phyloP scores from a whole-genome alignment of 2,113 vertebrate species.

The Athene noctua region DNA sequence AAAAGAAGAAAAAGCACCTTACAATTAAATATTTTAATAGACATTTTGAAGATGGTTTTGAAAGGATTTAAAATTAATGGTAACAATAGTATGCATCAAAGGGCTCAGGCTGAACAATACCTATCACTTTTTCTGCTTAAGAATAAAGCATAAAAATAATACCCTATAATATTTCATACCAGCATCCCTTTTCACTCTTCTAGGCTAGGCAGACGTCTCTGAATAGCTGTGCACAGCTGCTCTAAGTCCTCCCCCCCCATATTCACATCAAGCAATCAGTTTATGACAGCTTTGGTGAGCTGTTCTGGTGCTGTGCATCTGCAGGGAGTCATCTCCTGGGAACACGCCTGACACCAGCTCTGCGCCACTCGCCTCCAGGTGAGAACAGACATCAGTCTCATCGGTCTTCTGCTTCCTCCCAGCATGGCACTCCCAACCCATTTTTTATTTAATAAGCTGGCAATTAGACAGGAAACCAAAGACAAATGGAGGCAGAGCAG shows the following conservation, averaged over 20 bases:
- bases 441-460: not conserved
- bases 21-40: constrained; percentile 59
- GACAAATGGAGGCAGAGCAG: not conserved
- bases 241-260: fast-evolving
- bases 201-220: not conserved
- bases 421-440: not conserved
- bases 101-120: not conserved
- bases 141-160: not conserved
- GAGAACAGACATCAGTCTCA: not conserved
- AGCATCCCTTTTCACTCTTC: not conserved
- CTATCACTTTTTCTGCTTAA: not conserved
- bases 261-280: fast-evolving
- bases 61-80: constrained; percentile 6
- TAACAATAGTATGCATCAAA: not conserved
- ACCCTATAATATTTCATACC: not conserved
- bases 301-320: fast-evolving
- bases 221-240: not conserved
- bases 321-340: not conserved
- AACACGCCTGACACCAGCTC: fast-evolving
- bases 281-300: fast-evolving
- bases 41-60: not conserved
- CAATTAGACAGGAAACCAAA: not conserved
- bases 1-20: not conserved
- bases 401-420: not conserved
- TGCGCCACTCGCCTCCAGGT: fast-evolving